Percentiles rank a stretch among this genome's conserved stretches.
Evolutionary conservation across 2,888 invertebrate species (phyloP).

Genomic region (Amorpha juglandis): DNA sequence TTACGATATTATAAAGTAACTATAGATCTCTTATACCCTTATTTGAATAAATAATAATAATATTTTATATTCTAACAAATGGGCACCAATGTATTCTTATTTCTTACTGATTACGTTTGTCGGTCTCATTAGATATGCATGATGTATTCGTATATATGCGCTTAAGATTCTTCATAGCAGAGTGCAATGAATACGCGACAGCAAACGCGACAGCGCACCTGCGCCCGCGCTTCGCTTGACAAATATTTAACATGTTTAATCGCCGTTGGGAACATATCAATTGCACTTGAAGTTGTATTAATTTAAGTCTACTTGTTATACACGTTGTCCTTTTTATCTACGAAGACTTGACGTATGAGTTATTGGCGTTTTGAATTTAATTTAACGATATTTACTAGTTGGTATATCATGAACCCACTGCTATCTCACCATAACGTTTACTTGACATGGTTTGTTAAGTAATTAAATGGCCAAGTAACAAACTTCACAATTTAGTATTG

Average conservation of each 20-base stretch:
- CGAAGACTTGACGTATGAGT: not conserved
- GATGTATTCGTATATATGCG: conserved; percentile 37
- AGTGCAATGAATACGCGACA: conserved; percentile 24
- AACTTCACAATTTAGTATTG: no score
- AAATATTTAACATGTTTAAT: conserved; percentile 57
- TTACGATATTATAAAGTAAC: no score
- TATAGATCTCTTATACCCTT: not conserved
- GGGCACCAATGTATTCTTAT: conserved; percentile 44
- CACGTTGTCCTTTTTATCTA: not conserved
- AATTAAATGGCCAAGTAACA: no score
- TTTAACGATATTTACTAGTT: not conserved
- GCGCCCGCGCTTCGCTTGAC: conserved; percentile 62
- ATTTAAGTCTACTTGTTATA: not conserved
- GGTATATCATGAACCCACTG: no score
- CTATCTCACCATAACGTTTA: no score
- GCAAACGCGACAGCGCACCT: conserved; percentile 49
- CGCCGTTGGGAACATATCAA: conserved; percentile 29
- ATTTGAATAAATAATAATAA: conserved; percentile 35
- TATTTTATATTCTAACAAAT: conserved; percentile 45
- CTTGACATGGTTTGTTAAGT: no score
- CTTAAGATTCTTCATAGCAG: conserved; percentile 37
- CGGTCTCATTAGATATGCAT: conserved; percentile 15
- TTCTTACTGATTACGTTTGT: conserved; percentile 8
- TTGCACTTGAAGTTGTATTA: conserved; percentile 22
- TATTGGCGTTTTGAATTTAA: not conserved